Base-by-base conservation (phyloP, 2,797 vertebrate species). In the Enteromius argenteus region DNA sequence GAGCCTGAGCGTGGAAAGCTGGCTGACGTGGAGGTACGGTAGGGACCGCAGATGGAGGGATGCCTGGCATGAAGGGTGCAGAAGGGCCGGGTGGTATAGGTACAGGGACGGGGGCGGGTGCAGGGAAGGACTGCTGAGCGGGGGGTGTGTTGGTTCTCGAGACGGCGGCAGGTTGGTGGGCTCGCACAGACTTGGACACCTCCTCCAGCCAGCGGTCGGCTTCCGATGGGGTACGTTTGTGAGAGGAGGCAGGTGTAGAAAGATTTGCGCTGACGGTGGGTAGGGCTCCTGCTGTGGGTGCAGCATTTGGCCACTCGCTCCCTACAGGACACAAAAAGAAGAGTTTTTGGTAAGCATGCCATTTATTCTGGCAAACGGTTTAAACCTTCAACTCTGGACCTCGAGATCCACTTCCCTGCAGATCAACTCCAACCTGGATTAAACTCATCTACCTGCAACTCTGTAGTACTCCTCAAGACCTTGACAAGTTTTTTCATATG, bases 131-230 rank as follows among this genome's bases (percentile, higher is more conserved):
- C 37, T 84, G 80, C 56, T 88, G 85, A 64, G 84, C 42, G 3
- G 89, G 88, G 21, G 86, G 88, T 1, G 88, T 83, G 44, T 84
- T 30, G 21, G 84, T 91, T 86, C 85, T 91, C 83, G 86, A 21
- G 88, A 92, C 81, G 21, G 93, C 87, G 19, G 83, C 86, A 0
- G 93, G 86, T 87, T 92, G 97, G 0, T 96, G 96, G 3, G 91
- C 96, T 84, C 97, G 94, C 78, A 99, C 94, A 3, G 95, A 98
- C 91, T 98, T 98, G 80, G 98, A 93, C 49, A 99, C 98, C 91
- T 99, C 98, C 77, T 98, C 98, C 86, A 99, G 92, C 98, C 98
- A 99, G 78, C 97, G 96, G 92, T 99, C 98, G 2, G 98, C 98
- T 89, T 99, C 98, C 0, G 98, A 99, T 0, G 98, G 96, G 0